Conservation (phyloP, 1,140 invertebrate genomes). For the Hestina assimilis region DNA sequence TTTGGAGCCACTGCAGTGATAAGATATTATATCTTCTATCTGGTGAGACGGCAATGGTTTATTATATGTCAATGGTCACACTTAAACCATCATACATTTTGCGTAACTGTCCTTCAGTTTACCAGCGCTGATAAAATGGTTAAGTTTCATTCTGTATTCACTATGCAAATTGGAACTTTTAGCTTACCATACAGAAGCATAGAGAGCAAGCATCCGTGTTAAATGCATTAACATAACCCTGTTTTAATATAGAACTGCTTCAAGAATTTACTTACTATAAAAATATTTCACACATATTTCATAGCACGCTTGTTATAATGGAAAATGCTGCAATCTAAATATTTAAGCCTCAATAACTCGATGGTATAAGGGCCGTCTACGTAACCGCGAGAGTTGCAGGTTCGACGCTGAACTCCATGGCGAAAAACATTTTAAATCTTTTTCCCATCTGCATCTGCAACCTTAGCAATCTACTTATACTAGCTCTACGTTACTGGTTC, state of each 20-base stretch:
- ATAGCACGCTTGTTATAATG: no score
- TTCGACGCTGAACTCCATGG: no score
- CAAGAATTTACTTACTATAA: not conserved
- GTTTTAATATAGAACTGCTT: not conserved
- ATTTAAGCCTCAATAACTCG: no score
- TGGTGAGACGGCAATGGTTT: slow-evolving; percentile 37
- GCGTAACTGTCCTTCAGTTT: slow-evolving; percentile 49
- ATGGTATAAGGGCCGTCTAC: no score
- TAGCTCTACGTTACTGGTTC: no score
- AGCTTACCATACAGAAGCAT: not conserved
- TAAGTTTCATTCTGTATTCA: slow-evolving; percentile 11
- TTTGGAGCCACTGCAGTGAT: not conserved
- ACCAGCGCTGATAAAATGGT: slow-evolving; percentile 31
- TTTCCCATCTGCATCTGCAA: no score
- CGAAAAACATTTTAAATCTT: no score
- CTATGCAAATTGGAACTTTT: slow-evolving; percentile 10
- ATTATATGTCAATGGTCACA: slow-evolving; percentile 53
- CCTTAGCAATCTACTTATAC: no score
- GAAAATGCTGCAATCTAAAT: no score
- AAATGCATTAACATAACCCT: not conserved
- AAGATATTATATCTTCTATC: no score
- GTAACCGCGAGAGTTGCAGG: no score
- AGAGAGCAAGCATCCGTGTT: not conserved
- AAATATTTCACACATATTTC: no score
- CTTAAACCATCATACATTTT: slow-evolving; percentile 48